Percentiles rank a stretch among this genome's conserved stretches.
These are phyloP conservation scores for Gymnocheta viridis DNA, from an alignment of 2,888 invertebrate genomes.

Conservation along the genomic window DNA sequence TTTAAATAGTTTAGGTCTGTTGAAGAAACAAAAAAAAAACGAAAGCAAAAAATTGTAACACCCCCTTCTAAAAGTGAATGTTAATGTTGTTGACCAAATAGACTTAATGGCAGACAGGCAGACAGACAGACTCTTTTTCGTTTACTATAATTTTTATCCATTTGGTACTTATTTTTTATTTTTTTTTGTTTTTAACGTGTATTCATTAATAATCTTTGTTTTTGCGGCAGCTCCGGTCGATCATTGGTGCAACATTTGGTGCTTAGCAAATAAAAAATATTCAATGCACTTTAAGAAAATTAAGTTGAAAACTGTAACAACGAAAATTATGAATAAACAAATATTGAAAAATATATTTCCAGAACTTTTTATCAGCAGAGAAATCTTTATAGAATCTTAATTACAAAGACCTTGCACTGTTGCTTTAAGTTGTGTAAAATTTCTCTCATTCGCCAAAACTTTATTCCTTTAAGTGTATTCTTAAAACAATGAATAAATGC, in stretches of 20 bases:
- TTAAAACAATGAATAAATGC: background rate
- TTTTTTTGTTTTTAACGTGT: slow-evolving; percentile 26
- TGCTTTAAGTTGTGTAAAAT: too few species aligned
- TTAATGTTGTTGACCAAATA: slow-evolving; percentile 42
- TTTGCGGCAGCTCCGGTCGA: background rate
- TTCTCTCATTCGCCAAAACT: background rate
- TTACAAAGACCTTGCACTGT: too few species aligned
- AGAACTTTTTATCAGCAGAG: background rate
- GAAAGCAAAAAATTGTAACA: slow-evolving; percentile 51
- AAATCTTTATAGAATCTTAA: too few species aligned
- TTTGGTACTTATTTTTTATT: slow-evolving; percentile 63
- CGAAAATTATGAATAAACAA: background rate
- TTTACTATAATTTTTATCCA: slow-evolving; percentile 44
- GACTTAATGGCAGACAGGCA: background rate
- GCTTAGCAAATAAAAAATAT: background rate
- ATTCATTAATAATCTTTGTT: slow-evolving; percentile 48
- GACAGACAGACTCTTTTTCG: background rate
- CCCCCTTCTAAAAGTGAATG: slow-evolving; percentile 69
- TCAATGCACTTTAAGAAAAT: slow-evolving; percentile 5
- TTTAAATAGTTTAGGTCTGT: slow-evolving; percentile 37
- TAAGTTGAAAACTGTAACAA: background rate
- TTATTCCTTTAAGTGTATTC: slow-evolving; percentile 9
- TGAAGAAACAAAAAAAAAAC: background rate
- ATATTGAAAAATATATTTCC: too few species aligned
- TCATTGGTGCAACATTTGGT: slow-evolving; percentile 11